These are phyloP conservation scores for Halichondria panicea DNA, from an alignment of 37 sponge, comb jelly and placozoan species.

Conservation along the genomic window DNA sequence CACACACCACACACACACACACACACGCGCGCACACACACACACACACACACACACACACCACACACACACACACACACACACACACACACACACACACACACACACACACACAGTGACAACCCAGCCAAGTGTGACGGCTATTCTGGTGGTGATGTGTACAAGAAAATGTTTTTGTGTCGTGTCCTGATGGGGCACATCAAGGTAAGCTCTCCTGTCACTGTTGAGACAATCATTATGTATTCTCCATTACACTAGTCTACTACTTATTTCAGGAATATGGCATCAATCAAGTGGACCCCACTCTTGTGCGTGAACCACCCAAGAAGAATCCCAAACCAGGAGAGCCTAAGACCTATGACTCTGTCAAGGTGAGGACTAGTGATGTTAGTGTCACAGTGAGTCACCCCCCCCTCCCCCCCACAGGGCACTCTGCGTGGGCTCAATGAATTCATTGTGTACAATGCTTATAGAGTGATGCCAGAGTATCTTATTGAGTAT, in stretches of 20 bases:
- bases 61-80: not conserved
- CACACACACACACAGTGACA: constrained; percentile 56
- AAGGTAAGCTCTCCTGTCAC: too few species aligned
- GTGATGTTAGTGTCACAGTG: not conserved
- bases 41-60: not conserved
- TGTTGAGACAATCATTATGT: too few species aligned
- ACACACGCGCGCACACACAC: not conserved
- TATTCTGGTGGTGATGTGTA: constrained; percentile 6
- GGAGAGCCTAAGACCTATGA: constrained; percentile 64
- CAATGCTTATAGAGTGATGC: constrained; percentile 73
- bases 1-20: not conserved
- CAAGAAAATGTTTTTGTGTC: constrained; percentile 59
- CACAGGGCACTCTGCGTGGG: constrained; percentile 73
- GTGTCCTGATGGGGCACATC: constrained; percentile 73
- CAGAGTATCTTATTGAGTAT: constrained; percentile 81
- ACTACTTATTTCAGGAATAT: not conserved
- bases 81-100: not conserved
- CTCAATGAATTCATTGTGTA: constrained; percentile 72
- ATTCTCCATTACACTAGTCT: too few species aligned
- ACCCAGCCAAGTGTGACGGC: constrained; percentile 66
- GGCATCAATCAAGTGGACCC: not conserved
- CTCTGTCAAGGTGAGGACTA: constrained; percentile 66
- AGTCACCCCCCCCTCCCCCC: not conserved
- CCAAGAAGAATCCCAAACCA: constrained; percentile 19
- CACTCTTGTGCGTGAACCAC: constrained; percentile 51